Percentiles rank a stretch among this genome's conserved stretches.
Evolutionary conservation across 1,140 invertebrate species (phyloP).

Genomic region (Acromyrmex echinatior): DNA sequence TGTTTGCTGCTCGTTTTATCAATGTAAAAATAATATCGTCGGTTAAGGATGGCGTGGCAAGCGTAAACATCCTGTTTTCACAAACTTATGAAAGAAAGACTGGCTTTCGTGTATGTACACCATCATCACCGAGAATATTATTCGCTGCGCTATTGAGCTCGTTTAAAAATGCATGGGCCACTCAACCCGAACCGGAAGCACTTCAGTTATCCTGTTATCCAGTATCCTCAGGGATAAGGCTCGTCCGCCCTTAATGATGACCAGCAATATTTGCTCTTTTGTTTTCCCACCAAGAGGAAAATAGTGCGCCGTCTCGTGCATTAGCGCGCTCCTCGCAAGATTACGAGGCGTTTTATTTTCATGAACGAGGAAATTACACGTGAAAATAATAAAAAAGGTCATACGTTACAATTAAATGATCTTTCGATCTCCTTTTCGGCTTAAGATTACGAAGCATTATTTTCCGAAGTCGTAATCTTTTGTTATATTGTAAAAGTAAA

Average conservation of each 20-base stretch:
- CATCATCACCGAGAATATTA: conserved; percentile 27
- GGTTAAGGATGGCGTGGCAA: not conserved
- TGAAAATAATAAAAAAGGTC: not conserved
- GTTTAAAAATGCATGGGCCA: conserved; percentile 82
- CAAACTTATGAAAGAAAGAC: not conserved
- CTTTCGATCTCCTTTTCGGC: too few relatives aligned
- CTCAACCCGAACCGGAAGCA: conserved; percentile 80
- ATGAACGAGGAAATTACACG: not conserved
- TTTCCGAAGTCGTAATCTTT: not conserved
- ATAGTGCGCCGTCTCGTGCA: not conserved
- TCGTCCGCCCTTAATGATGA: conserved; percentile 72
- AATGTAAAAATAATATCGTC: not conserved
- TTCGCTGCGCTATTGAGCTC: conserved; percentile 73
- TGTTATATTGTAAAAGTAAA: not conserved
- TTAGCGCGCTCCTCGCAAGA: not conserved
- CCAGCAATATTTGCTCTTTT: conserved; percentile 65
- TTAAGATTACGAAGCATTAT: not conserved
- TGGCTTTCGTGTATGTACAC: conserved; percentile 13
- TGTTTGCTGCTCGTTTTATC: not conserved
- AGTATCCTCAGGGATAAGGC: conserved; percentile 47
- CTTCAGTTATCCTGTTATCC: conserved; percentile 70
- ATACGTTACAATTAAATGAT: not conserved
- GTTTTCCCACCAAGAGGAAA: conserved; percentile 6
- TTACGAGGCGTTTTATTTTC: not conserved
- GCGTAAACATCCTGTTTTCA: not conserved